phyloP scores from a whole-genome alignment of 2,797 vertebrate genomes.

The Pangasius mekongensis region DNA sequence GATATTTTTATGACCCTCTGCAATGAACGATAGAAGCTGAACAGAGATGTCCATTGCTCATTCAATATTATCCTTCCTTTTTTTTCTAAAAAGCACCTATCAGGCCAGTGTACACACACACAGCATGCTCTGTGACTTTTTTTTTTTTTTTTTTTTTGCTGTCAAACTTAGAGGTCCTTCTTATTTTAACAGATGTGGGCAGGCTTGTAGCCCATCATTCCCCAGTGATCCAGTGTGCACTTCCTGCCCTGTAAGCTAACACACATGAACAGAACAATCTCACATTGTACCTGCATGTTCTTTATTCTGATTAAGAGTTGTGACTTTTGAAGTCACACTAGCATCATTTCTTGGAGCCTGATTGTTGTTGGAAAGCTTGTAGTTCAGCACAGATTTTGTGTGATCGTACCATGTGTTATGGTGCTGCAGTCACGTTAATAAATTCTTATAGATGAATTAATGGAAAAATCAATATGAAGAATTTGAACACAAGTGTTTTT shows the following conservation, averaged over 20 bases:
- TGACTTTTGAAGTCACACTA: constrained; percentile 46
- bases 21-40: constrained; percentile 39
- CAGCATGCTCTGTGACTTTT: constrained; percentile 52
- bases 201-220: constrained; percentile 71
- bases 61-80: constrained; percentile 47
- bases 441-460: not conserved
- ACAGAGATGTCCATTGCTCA: constrained; percentile 40
- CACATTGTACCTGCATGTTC: constrained; percentile 70
- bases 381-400: constrained; percentile 7
- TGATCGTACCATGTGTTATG: not conserved
- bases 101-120: constrained; percentile 51
- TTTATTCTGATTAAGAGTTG: constrained; percentile 48
- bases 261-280: constrained; percentile 79
- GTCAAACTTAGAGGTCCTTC: constrained; percentile 70
- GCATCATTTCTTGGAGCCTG: not conserved
- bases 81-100: constrained; percentile 53
- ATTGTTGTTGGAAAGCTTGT: constrained; percentile 28
- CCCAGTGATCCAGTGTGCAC: constrained; percentile 76
- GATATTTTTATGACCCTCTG: constrained; percentile 38
- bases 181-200: constrained; percentile 82
- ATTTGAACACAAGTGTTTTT: not conserved
- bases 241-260: constrained; percentile 79
- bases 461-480: constrained; percentile 6
- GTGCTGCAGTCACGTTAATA: too few relatives aligned
- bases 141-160: constrained; percentile 49